phyloP scores from a whole-genome alignment of 2,113 vertebrate species.

The Mesocricetus auratus region DNA sequence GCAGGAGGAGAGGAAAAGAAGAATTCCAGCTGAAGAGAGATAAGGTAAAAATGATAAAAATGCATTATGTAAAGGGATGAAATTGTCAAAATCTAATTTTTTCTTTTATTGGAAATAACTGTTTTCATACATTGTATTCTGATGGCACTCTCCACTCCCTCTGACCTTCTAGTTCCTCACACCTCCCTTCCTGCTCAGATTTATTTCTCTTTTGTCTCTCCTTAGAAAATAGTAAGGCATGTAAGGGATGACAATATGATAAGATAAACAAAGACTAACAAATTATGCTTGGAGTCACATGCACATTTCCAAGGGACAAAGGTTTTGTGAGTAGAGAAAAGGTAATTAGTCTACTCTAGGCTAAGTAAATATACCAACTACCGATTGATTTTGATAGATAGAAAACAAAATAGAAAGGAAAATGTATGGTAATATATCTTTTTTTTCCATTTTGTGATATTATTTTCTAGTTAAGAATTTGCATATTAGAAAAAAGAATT shows the following conservation, averaged over 20 bases:
- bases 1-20: background rate
- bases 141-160: background rate
- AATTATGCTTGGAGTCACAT: background rate
- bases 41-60: background rate
- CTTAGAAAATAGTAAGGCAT: background rate
- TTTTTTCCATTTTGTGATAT: slow-evolving; percentile 17
- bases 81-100: background rate
- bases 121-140: background rate
- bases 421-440: slow-evolving; percentile 17
- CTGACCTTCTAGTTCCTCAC: background rate
- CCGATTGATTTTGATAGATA: background rate
- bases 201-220: background rate
- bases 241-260: no score
- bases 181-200: background rate
- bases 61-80: background rate
- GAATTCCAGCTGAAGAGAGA: background rate
- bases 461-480: slow-evolving; percentile 33
- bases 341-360: background rate
- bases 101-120: background rate
- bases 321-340: background rate
- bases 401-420: slow-evolving; percentile 29
- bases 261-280: background rate
- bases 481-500: background rate
- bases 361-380: background rate
- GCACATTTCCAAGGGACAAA: background rate